A percentile compares a stretch with the other conserved stretches of the same genome.
Conservation (phyloP, 1,140 invertebrate species). For the Dolichoris vasculosae region DNA sequence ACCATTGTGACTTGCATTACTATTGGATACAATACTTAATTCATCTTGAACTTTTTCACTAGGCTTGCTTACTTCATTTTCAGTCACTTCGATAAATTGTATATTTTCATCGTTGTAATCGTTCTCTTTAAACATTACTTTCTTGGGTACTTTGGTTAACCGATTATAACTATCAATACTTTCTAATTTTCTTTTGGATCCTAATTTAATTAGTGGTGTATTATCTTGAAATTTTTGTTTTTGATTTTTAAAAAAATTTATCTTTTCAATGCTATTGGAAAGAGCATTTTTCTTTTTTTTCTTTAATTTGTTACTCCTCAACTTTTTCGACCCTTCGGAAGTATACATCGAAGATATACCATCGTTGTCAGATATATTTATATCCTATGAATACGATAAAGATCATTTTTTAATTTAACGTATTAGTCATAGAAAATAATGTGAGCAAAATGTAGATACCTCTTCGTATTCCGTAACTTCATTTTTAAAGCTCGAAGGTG, state of each 20-base stretch:
- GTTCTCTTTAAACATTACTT: constrained; percentile 47
- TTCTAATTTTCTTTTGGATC: constrained; percentile 40
- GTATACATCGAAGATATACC: constrained; percentile 11
- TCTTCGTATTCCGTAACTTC: constrained; percentile 11
- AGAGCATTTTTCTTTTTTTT: not conserved
- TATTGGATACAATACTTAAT: not conserved
- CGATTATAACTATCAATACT: constrained; percentile 11
- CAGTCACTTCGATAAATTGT: constrained; percentile 34
- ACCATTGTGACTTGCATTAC: constrained; percentile 5
- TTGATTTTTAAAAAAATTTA: constrained; percentile 17
- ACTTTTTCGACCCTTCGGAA: constrained; percentile 3
- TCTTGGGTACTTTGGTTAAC: constrained; percentile 50
- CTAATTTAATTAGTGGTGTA: not conserved
- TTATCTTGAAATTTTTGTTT: not conserved
- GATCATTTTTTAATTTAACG: not conserved
- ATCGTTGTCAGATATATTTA: constrained; percentile 15
- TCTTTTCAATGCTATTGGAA: not conserved
- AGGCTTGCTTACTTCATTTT: constrained; percentile 2
- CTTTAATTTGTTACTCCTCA: not conserved
- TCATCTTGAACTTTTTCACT: constrained; percentile 7
- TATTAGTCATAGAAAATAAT: not conserved
- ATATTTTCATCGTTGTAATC: constrained; percentile 35
- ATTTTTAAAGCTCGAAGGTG: not conserved
- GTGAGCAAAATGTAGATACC: not conserved
- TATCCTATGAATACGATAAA: constrained; percentile 20